Evolutionary conservation across 1,140 invertebrate genomes (phyloP), one percentile per base, ranked within the genome.

Genomic region (Drosophila nasuta): DNA sequence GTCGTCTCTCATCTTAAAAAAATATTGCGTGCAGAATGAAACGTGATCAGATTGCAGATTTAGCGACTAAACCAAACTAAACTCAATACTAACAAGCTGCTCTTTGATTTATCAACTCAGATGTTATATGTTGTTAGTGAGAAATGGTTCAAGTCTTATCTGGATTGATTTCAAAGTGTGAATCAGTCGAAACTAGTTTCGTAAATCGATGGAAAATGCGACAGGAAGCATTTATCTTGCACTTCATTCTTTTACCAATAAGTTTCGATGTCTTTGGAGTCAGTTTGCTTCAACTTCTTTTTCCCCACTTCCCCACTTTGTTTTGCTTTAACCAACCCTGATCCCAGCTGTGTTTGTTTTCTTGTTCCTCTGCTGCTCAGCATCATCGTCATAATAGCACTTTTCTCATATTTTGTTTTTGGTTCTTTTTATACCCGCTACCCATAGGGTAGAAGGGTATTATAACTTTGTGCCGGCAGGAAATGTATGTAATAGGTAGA

Each of bases 301-400:
- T 4, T 20, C 11, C 49, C 28, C 7, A 15, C 10, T 25, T 25
- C 20, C 10, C 35, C 6, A 25, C 20, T 10, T 8, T 15, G 5
- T 11, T 3, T 1, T 2, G 6, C 20, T 25, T 28, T 8, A 65
- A 8, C 20, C 15, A 58, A 41, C 35, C 46, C 63, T 67, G 70
- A 0, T 15, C 13, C n/a, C 71, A 74, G 71, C 65, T 74, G 71
- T 74, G 51, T 74, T 74, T 74, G 43, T 68, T 74, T 74, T 57
- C 51, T 51, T 30, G 54, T 30, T 20, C 64, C 13, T 15, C 70
- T 7, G 35, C 30, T 38, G 35, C 35, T 5, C 13, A 8, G 20
- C 64, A 30, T 62, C 54, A 33, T 54, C 20, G 46, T 74, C 15
- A 8, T 38, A 3, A 43, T 13, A 43, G n/a, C 2, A 13, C n/a